A percentile compares a stretch with the other conserved stretches of the same genome.
phyloP scores from a whole-genome alignment of 2,113 vertebrate species.

The Rhombomys opimus region DNA sequence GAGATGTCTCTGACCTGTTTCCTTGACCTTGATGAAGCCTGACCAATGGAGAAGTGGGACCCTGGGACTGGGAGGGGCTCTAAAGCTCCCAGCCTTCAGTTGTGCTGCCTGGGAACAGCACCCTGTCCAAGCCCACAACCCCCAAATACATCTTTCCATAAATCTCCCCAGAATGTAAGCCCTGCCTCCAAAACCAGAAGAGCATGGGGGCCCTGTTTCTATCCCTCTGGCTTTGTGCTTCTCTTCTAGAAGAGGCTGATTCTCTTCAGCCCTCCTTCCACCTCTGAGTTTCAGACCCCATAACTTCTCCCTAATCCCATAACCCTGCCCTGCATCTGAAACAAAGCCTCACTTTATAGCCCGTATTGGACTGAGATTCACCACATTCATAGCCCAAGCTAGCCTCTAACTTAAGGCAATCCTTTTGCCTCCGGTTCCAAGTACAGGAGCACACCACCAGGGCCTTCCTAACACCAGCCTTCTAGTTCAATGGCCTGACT shows the following conservation, averaged over 20 bases:
- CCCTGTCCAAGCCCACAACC: background rate
- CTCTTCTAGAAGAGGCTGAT: background rate
- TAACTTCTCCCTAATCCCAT: background rate
- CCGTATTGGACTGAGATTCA: background rate
- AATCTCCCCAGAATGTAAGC: background rate
- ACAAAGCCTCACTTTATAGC: background rate
- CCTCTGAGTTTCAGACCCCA: background rate
- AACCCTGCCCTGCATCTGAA: background rate
- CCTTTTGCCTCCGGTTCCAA: background rate
- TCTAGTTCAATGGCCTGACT: background rate
- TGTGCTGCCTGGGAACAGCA: background rate
- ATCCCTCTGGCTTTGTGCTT: background rate
- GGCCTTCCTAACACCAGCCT: background rate
- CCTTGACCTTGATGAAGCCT: constrained; percentile 24
- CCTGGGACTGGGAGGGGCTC: background rate
- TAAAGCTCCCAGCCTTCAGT: background rate
- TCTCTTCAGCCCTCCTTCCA: background rate
- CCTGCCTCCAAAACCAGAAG: background rate
- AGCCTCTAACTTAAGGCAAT: background rate
- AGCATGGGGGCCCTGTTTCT: background rate
- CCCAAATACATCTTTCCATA: background rate
- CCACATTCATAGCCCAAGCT: background rate
- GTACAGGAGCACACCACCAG: background rate
- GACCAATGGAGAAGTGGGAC: background rate
- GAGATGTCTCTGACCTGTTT: background rate